Evolutionary conservation across 2,888 invertebrate species (phyloP).

Genomic region (Oasisia sp.): DNA sequence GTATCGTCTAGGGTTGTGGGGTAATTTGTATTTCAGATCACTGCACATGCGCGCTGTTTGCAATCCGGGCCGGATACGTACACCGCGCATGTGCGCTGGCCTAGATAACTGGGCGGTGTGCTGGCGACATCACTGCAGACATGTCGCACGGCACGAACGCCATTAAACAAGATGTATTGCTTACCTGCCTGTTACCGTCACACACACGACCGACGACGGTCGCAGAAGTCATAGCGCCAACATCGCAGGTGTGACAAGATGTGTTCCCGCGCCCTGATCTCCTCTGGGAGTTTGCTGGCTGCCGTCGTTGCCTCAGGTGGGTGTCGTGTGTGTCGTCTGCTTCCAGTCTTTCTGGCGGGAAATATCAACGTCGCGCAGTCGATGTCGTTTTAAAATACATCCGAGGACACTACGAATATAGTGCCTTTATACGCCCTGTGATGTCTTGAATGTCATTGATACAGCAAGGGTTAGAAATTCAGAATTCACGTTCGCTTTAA

Average conservation of each 20-base stretch:
- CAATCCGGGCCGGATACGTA: too few relatives aligned
- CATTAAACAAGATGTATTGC: not conserved
- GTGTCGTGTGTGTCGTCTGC: slow-evolving; percentile 1
- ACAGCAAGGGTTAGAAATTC: not conserved
- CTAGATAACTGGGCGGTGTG: not conserved
- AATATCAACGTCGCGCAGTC: not conserved
- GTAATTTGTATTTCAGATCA: not conserved
- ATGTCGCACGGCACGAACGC: not conserved
- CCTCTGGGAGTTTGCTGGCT: not conserved
- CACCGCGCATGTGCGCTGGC: not conserved
- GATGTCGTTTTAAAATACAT: not conserved
- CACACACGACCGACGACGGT: not conserved
- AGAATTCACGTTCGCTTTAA: not conserved
- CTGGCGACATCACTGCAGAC: not conserved
- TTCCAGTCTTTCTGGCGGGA: slow-evolving; percentile 4
- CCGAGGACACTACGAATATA: not conserved
- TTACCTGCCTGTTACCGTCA: not conserved
- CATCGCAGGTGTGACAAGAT: not conserved
- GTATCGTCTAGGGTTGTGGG: not conserved
- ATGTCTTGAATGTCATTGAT: not conserved
- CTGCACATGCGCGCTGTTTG: not conserved
- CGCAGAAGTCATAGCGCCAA: not conserved
- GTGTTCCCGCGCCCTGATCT: not conserved
- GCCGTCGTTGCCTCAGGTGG: not conserved
- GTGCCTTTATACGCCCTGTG: not conserved